Percentiles rank a stretch among this genome's conserved stretches.
Evolutionary conservation across 2,113 vertebrate genomes (phyloP).

Genomic region (Salvelinus alpinus): DNA sequence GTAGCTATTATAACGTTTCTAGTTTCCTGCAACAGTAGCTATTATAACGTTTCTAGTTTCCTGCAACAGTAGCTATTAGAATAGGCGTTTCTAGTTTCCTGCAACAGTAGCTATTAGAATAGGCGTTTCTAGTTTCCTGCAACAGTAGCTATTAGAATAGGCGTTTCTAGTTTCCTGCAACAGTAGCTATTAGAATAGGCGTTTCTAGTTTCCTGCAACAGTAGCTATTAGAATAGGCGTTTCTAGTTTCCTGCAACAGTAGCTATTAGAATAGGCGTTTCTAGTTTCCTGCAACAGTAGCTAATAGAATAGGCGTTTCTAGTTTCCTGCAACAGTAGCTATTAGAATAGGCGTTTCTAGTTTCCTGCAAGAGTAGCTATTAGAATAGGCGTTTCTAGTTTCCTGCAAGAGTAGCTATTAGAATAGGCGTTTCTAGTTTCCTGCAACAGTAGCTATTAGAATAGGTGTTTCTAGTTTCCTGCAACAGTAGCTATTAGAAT

Average conservation of each 20-base stretch:
- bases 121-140: neutral
- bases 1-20: no score
- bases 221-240: no score
- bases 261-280: neutral
- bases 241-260: neutral
- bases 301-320: neutral
- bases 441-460: no score
- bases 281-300: neutral
- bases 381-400: neutral
- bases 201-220: neutral
- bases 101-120: neutral
- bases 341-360: neutral
- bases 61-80: neutral
- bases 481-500: neutral
- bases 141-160: no score
- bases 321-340: no score
- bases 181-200: neutral
- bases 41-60: neutral
- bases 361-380: no score
- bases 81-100: neutral
- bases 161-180: neutral
- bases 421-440: neutral
- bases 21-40: no score
- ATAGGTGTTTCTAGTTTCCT: neutral
- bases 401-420: no score